phyloP scores from a whole-genome alignment of 2,797 vertebrate genomes.

The Thamnophis elegans region DNA sequence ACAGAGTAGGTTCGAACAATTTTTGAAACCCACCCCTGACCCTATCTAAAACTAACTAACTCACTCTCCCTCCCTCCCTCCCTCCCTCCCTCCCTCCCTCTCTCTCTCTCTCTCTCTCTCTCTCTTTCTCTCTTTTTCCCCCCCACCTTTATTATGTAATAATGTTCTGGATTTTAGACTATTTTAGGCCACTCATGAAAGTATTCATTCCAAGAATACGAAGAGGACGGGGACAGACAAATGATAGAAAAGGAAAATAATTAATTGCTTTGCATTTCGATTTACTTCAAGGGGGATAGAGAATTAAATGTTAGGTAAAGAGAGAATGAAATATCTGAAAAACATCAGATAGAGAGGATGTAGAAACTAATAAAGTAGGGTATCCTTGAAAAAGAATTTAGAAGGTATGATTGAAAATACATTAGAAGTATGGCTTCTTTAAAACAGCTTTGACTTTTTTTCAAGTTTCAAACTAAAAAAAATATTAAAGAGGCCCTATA shows the following conservation, averaged over 20 bases:
- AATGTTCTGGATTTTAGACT: background rate
- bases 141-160: background rate
- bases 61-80: too few relatives aligned
- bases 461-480: background rate
- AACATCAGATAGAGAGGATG: background rate
- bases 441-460: background rate
- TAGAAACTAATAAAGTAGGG: background rate
- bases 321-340: background rate
- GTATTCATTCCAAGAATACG: background rate
- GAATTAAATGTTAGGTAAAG: background rate
- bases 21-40: too few relatives aligned
- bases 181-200: background rate
- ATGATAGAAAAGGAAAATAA: background rate
- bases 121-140: fast-evolving
- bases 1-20: too few relatives aligned
- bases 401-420: background rate
- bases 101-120: too few relatives aligned
- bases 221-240: background rate
- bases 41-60: too few relatives aligned
- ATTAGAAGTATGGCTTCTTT: background rate
- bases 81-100: too few relatives aligned
- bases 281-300: background rate
- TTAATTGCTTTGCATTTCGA: background rate
- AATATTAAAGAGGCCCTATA: background rate
- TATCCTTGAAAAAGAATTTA: background rate